A percentile compares a stretch with the other conserved stretches of the same genome.
Evolutionary conservation across 1,140 invertebrate species (phyloP).

Genomic region (Meteorus sp.): DNA sequence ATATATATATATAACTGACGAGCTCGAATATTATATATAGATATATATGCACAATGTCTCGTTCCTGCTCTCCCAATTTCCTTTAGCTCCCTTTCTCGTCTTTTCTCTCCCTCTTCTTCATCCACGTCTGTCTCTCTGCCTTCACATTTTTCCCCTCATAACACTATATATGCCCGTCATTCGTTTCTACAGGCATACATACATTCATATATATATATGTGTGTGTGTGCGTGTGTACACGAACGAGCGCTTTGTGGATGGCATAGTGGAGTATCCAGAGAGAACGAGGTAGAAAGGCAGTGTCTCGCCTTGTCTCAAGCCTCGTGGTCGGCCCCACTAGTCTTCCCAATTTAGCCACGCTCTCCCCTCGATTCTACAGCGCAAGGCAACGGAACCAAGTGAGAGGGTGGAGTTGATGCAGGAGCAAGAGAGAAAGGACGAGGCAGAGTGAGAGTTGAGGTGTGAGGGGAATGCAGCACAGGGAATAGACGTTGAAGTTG

Average conservation of each 20-base stretch:
- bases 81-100: slow-evolving; percentile 21
- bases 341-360: slow-evolving; percentile 50
- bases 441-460: slow-evolving; percentile 17
- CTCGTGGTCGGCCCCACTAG: slow-evolving; percentile 14
- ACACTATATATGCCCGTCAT: slow-evolving; percentile 24
- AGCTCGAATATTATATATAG: too few relatives aligned
- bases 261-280: slow-evolving; percentile 23
- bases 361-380: slow-evolving; percentile 33
- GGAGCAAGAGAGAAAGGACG: slow-evolving; percentile 19
- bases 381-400: neutral
- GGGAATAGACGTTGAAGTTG: too few relatives aligned
- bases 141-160: slow-evolving; percentile 27
- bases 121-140: slow-evolving; percentile 25
- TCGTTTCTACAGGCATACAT: slow-evolving; percentile 1
- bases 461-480: too few relatives aligned
- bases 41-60: neutral
- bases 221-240: neutral
- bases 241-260: neutral
- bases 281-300: slow-evolving; percentile 42
- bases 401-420: slow-evolving; percentile 12
- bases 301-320: slow-evolving; percentile 43
- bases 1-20: neutral
- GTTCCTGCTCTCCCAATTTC: slow-evolving; percentile 23
- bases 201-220: neutral
- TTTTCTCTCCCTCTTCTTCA: slow-evolving; percentile 26